A percentile compares a stretch with the other conserved stretches of the same genome.
phyloP scores from a whole-genome alignment of 37 sponge, comb jelly and placozoan species.

The Oopsacas minuta region DNA sequence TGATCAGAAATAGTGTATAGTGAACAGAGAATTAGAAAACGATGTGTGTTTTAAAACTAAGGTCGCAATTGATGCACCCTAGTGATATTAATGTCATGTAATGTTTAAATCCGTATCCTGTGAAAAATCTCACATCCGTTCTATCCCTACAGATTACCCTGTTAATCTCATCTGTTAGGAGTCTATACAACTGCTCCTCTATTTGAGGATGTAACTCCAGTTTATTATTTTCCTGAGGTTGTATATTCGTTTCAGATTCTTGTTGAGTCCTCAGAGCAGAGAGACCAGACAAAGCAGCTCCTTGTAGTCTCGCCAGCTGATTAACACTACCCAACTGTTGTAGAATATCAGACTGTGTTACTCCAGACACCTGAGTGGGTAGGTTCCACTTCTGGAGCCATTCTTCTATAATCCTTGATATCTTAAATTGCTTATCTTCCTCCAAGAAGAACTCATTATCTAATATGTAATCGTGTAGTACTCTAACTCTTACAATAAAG shows the following conservation, averaged over 20 bases:
- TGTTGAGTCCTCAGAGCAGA: no score
- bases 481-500: not conserved
- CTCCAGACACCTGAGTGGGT: not conserved
- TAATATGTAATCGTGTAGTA: not conserved
- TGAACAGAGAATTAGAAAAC: no score
- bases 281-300: not conserved
- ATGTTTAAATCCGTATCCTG: no score
- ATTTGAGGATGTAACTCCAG: not conserved
- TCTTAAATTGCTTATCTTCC: not conserved
- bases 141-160: no score
- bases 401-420: not conserved
- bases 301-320: not conserved
- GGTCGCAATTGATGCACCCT: no score
- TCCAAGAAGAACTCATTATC: not conserved
- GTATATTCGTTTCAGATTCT: no score
- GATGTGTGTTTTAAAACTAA: no score
- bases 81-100: no score
- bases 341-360: not conserved
- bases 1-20: no score
- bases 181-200: not conserved
- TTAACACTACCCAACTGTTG: not conserved
- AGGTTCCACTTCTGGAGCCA: conserved; percentile 8
- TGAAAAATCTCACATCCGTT: no score
- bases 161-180: not conserved
- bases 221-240: not conserved